Conservation (phyloP, 30 jellyfish, hydroid and myxozoan genomes). For the Aurelia sp. region DNA sequence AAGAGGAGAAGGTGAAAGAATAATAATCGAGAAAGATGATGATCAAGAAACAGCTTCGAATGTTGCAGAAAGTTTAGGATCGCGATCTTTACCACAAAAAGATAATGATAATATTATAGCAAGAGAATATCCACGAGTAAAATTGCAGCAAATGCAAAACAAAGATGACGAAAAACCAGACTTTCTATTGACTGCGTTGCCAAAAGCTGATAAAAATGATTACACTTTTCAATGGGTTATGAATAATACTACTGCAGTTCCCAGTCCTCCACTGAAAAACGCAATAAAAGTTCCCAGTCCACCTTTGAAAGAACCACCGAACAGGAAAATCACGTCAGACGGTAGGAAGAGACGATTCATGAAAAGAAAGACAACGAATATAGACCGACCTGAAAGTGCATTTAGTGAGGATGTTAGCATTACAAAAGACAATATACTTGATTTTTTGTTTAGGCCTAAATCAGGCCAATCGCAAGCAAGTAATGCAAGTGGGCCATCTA, state of each 20-base stretch:
- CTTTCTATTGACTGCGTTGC: constrained; percentile 19
- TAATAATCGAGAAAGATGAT: constrained; percentile 6
- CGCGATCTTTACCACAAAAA: constrained; percentile 9
- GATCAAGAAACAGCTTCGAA: not conserved
- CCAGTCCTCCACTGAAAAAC: not conserved
- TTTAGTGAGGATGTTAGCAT: not conserved
- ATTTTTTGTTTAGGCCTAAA: not conserved
- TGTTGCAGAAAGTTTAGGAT: constrained; percentile 1
- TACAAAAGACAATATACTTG: not conserved
- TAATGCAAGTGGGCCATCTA: not conserved
- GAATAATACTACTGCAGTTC: not conserved
- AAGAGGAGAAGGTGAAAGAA: constrained; percentile 10
- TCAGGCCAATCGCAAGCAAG: not conserved
- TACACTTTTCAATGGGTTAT: constrained; percentile 61
- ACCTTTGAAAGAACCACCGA: not conserved
- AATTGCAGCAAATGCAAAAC: constrained; percentile 32
- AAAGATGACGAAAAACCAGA: constrained; percentile 12
- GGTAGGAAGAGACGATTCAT: constrained; percentile 29
- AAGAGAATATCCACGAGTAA: not conserved
- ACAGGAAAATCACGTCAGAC: not conserved
- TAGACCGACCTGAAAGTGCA: constrained; percentile 6
- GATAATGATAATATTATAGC: constrained; percentile 2
- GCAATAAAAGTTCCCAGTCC: constrained; percentile 28
- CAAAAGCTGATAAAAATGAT: constrained; percentile 50
- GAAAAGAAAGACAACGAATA: not conserved